Evolutionary conservation across 2,888 invertebrate genomes (phyloP), one percentile per base, ranked within the genome.

Genomic region (Chalcosyrphus nemorum): DNA sequence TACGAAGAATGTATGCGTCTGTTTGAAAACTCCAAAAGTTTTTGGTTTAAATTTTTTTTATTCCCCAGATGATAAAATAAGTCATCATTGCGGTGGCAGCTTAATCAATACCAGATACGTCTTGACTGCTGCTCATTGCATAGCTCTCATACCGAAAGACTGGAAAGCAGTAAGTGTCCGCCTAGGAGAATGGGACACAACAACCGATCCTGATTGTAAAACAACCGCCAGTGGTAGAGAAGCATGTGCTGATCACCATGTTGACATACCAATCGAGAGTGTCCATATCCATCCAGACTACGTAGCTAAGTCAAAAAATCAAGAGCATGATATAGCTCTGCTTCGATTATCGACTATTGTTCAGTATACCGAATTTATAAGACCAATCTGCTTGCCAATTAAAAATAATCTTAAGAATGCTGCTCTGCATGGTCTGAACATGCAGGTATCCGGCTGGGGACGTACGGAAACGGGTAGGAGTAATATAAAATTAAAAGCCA

Each of bases 61-160:
- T 11, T 4, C 4, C 32, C 7, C 32, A 32, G 32, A 9, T 2
- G 7, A 32, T 32, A 11, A 32, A 7, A 9, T 6, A 11, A 9
- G 9, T 9, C 32, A 32, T 32, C 94, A 95, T 87, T 96, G 96
- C 87, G 96, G 95, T 0, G 96, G 95, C 0, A 94, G 94, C 0
- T 90, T 96, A 35, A 95, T 96, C 59, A 91, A 88, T 63, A 87
- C 88, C 0, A 93, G 93, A 86, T 96, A 96, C 89, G 93, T 96
- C 0, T 86, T 96, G 61, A 96, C 96, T 0, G 96, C 96, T 0
- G 95, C 94, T 0, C 96, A 96, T 89, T 96, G 96, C 87, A 91
- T 95, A n/a, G 93, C 93, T 86, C 94, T 94, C 75, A 89, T 95
- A 11, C 95, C 95, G 0, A 86, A 87, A 1, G 92, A 90, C 15